Base-by-base conservation (phyloP, 2,113 vertebrate species). In the Merops nubicus region DNA sequence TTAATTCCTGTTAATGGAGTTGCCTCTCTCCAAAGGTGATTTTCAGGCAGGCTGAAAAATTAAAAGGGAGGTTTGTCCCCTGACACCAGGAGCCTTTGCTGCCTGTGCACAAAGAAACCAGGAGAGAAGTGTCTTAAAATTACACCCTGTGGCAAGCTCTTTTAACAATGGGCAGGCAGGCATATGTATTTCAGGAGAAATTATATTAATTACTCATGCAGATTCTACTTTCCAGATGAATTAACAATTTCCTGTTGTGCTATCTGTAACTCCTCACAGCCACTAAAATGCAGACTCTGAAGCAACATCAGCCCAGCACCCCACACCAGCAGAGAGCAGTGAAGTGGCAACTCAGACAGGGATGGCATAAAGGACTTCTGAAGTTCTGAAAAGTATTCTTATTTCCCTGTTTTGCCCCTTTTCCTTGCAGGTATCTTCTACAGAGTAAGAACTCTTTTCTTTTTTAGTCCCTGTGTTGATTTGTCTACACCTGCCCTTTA, bases 1-100 rank as follows among this genome's bases (percentile, higher is more conserved):
- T 94, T 92, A 96, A 94, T 89, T 89, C 73, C 75, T 87, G 40
- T 33, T 96, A 92, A 93, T 87, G 92, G 76, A 57, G 64, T 64
- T 68, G 60, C 57, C 43, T 85, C 83, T 85, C 83, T 89, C 53
- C 77, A 79, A 88, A 95, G 73, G 62, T 92, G 79, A 79, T 92
- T 93, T 96, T 81, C 88, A 89, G 84, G 22, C 60, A 92, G 79
- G 43, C 68, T 75, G 75, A 86, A 93, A 96, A 96, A 94, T 87
- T 95, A 75, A 84, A 94, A 86, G 43, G 29, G 50, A 95, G 57
- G 78, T 92, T 84, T 89, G 83, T 92, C 76, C 72, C 63, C 65
- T 94, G 86, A 86, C 85, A 96, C 48, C 22, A 62, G 56, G 25
- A 93, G 84, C 65, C 40, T 88, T 68, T 87, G 64, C 51, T 76